Evolutionary conservation across 2,888 invertebrate genomes (phyloP).

Genomic region (Mylabris sibirica): DNA sequence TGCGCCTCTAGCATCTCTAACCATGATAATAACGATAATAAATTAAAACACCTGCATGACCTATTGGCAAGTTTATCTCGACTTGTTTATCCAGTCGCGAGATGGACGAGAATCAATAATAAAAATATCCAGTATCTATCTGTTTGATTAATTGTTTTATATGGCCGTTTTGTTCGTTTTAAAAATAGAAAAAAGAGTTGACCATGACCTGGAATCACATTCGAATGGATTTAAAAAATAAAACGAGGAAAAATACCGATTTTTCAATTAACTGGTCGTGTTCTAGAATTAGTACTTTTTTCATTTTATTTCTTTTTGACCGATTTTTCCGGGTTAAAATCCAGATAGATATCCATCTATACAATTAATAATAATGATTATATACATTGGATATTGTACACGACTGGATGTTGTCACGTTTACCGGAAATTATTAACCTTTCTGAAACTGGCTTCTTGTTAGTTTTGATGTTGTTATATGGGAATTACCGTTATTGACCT

Average conservation of each 20-base stretch:
- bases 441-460: neutral
- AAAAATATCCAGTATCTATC: neutral
- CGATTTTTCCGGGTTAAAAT: neutral
- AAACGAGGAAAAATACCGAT: neutral
- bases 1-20: neutral
- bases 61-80: constrained; percentile 1
- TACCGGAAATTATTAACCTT: constrained; percentile 13
- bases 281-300: neutral
- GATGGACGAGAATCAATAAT: neutral
- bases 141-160: neutral
- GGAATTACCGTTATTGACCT: constrained; percentile 13
- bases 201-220: neutral
- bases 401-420: constrained; percentile 7
- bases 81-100: neutral
- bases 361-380: neutral
- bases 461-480: neutral
- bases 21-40: neutral
- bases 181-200: neutral
- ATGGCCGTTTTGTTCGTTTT: neutral
- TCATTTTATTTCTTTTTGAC: neutral
- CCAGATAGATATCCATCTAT: neutral
- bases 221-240: neutral
- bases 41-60: constrained; percentile 11
- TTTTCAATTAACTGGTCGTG: neutral
- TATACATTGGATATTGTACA: constrained; percentile 2